phyloP scores from a whole-genome alignment of 2,113 vertebrate species.

The Lasiurus borealis region DNA sequence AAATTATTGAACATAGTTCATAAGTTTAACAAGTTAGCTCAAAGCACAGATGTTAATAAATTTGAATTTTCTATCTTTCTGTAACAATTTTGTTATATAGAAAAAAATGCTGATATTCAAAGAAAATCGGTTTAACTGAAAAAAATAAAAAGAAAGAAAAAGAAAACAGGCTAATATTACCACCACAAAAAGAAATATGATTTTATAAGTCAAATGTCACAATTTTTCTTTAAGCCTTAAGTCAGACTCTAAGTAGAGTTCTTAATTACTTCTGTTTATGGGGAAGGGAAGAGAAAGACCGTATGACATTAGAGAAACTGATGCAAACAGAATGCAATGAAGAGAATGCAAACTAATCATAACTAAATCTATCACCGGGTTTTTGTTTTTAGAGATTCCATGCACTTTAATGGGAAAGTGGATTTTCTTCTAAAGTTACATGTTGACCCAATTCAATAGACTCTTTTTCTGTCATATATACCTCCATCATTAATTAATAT shows the following conservation, averaged over 20 bases:
- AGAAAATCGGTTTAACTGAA: background rate
- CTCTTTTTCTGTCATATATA: background rate
- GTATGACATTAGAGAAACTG: background rate
- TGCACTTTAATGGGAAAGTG: background rate
- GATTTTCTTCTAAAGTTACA: background rate
- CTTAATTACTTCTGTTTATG: background rate
- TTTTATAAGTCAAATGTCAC: background rate
- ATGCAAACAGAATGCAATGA: background rate
- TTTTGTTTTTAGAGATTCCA: conserved; percentile 28
- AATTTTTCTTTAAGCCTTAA: conserved; percentile 25
- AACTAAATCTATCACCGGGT: background rate
- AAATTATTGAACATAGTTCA: background rate
- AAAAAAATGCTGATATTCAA: conserved; percentile 15
- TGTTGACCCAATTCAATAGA: background rate
- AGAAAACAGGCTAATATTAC: background rate
- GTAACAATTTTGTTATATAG: background rate
- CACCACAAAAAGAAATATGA: background rate
- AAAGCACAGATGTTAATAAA: background rate
- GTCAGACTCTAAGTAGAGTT: background rate
- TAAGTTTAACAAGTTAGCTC: conserved; percentile 12
- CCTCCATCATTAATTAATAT: background rate
- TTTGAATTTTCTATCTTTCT: background rate
- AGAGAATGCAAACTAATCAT: conserved; percentile 10
- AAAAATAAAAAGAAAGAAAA: background rate
- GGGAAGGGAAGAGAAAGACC: background rate